Percentiles rank a stretch among this genome's conserved stretches.
Evolutionary conservation across 2,113 vertebrate species (phyloP).

Genomic region (Neomonachus schauinslandi): DNA sequence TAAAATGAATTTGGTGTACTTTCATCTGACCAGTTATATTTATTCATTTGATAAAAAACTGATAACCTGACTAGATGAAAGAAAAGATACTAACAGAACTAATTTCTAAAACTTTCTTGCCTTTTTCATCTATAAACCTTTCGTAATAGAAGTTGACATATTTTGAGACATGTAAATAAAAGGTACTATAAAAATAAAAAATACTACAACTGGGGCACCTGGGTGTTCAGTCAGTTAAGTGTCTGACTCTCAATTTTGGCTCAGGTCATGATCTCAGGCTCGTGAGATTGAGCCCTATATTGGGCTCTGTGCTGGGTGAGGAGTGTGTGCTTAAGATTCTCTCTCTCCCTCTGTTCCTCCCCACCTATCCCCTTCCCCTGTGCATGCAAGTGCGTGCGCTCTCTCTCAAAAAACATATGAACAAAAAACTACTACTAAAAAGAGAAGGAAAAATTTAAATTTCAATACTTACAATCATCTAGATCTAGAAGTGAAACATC

Average conservation of each 20-base stretch:
- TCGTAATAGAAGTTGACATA: neutral
- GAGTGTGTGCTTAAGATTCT: neutral
- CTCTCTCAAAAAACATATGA: neutral
- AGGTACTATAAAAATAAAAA: neutral
- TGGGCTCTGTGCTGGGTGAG: neutral
- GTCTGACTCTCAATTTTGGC: neutral
- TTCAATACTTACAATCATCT: conserved; percentile 94
- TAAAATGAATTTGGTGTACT: neutral
- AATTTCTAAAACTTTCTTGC: neutral
- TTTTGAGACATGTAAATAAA: neutral
- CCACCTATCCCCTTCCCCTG: accelerated
- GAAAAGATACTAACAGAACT: neutral
- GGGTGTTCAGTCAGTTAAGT: neutral
- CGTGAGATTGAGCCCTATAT: neutral
- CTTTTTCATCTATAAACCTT: neutral
- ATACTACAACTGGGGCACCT: neutral
- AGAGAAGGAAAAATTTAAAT: conserved; percentile 10
- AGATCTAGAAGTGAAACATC: conserved; percentile 94
- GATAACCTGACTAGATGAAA: neutral
- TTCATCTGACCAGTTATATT: conserved; percentile 3
- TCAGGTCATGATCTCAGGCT: neutral
- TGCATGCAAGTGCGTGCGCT: neutral
- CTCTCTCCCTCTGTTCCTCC: neutral
- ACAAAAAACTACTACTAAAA: neutral
- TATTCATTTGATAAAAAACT: conserved; percentile 12